Conservation (phyloP, 2,888 invertebrate species). For the Rhamnusium bicolor region DNA sequence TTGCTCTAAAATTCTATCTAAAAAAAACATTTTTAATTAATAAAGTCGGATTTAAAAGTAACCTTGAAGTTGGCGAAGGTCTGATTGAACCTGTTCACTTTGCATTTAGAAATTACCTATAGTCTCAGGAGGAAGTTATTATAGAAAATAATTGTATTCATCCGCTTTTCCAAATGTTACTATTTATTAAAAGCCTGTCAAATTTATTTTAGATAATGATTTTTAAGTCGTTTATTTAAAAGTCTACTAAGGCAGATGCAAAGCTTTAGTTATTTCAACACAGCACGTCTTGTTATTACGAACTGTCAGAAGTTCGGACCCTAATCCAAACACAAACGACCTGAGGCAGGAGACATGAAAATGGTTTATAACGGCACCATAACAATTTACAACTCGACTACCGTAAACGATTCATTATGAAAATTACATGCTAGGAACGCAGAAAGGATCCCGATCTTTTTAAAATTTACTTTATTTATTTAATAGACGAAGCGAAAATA, state of each 20-base stretch:
- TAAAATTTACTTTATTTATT: background rate
- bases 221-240: background rate
- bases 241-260: slow-evolving; percentile 4
- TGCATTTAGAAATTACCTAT: no score
- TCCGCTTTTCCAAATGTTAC: background rate
- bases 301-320: slow-evolving; percentile 24
- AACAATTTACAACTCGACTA: background rate
- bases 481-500: no score
- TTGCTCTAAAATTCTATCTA: no score
- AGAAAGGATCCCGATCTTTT: background rate
- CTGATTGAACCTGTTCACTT: no score
- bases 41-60: no score
- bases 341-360: background rate
- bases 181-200: background rate
- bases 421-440: background rate
- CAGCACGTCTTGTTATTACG: background rate
- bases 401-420: slow-evolving; percentile 7
- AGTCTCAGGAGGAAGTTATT: background rate
- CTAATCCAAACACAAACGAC: slow-evolving; percentile 30
- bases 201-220: background rate
- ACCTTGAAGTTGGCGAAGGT: no score
- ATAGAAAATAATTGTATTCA: background rate
- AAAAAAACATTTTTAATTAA: no score
- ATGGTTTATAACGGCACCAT: slow-evolving; percentile 6
- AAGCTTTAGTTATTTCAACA: background rate